These are phyloP conservation scores for Percopsis transmontana DNA, from an alignment of 2,113 vertebrate species.

Conservation along the genomic window DNA sequence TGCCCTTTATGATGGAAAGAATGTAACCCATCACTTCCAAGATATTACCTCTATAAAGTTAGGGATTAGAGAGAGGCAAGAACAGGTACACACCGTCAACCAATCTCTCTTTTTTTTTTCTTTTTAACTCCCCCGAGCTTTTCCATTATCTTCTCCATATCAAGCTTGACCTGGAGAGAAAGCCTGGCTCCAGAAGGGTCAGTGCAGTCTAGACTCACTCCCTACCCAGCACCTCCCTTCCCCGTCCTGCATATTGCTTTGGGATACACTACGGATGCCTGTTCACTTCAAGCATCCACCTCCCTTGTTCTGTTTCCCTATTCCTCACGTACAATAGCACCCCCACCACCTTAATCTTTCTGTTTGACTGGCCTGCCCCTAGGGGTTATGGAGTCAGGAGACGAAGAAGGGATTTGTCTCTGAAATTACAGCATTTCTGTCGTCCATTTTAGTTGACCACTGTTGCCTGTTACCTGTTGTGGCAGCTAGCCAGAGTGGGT, in stretches of 20 bases:
- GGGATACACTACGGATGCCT: conserved; percentile 66
- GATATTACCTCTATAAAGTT: conserved; percentile 80
- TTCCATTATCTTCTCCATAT: conserved; percentile 88
- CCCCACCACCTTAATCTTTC: conserved; percentile 75
- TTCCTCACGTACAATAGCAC: conserved; percentile 76
- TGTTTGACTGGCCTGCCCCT: conserved; percentile 81
- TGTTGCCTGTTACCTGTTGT: conserved; percentile 44
- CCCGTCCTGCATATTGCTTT: conserved; percentile 77
- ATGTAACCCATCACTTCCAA: conserved; percentile 76
- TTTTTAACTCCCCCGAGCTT: conserved; percentile 85
- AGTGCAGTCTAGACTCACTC: conserved; percentile 81
- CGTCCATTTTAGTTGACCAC: conserved; percentile 61
- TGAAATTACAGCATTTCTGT: conserved; percentile 69
- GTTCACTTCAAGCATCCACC: conserved; percentile 47
- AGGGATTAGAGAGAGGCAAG: conserved; percentile 70
- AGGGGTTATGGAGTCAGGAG: conserved; percentile 78
- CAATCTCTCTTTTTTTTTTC: conserved; percentile 81
- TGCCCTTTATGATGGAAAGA: conserved; percentile 65
- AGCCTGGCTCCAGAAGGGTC: conserved; percentile 85
- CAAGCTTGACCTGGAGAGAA: conserved; percentile 79
- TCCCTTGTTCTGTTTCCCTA: conserved; percentile 64
- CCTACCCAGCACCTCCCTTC: conserved; percentile 46
- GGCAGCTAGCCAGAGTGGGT: conserved; percentile 33
- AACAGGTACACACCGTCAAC: conserved; percentile 76
- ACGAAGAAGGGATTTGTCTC: conserved; percentile 79